Conservation (phyloP, 2,113 vertebrate genomes). For the Myocastor coypus region DNA sequence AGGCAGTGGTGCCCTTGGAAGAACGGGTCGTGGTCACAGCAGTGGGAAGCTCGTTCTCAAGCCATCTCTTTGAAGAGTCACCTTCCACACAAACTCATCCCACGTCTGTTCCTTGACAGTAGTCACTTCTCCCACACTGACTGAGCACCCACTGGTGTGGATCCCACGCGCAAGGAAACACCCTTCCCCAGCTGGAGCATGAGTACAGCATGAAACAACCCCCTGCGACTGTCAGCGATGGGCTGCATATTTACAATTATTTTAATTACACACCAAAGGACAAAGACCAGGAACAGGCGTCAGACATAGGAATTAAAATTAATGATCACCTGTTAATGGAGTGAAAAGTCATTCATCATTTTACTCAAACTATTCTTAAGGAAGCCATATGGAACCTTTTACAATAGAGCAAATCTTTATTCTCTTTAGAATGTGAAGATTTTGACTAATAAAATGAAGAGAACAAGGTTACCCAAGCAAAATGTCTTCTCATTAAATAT, state of each 20-base stretch:
- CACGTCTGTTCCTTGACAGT: neutral
- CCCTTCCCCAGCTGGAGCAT: neutral
- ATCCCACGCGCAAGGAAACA: neutral
- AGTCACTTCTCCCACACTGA: neutral
- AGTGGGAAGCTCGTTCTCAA: neutral
- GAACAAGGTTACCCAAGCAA: neutral
- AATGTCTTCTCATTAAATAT: conserved; percentile 45
- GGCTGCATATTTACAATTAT: conserved; percentile 71
- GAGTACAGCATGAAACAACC: neutral
- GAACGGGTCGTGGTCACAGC: neutral
- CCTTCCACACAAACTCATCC: neutral
- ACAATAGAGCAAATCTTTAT: conserved; percentile 59
- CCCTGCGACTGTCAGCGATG: conserved; percentile 55
- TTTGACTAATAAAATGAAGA: conserved; percentile 31
- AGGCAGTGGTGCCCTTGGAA: neutral
- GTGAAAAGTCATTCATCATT: conserved; percentile 65
- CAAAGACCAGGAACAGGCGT: conserved; percentile 76
- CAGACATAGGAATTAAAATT: conserved; percentile 78
- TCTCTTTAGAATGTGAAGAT: conserved; percentile 65
- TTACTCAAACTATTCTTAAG: conserved; percentile 70
- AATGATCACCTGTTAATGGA: conserved; percentile 75
- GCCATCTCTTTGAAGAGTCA: neutral
- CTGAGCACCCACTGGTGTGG: neutral
- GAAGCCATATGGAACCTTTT: conserved; percentile 59
- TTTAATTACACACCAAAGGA: conserved; percentile 71